Evolutionary conservation across 2,797 vertebrate species (phyloP).

Genomic region (Chaenodraco wilsoni): DNA sequence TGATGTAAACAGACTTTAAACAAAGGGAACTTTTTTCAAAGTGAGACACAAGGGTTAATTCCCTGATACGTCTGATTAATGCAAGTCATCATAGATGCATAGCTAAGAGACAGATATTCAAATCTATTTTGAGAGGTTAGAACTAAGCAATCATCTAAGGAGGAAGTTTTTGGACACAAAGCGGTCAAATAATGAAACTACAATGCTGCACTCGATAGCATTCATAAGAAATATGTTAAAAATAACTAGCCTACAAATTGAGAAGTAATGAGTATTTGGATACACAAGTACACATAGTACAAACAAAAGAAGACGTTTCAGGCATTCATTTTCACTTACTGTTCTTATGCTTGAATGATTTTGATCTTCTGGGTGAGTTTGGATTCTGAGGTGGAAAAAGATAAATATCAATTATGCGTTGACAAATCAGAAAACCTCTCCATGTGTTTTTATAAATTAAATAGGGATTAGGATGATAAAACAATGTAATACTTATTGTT

Average conservation of each 20-base stretch:
- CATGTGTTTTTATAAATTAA: background rate
- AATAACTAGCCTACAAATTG: background rate
- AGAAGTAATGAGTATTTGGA: background rate
- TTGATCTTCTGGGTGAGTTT: conserved; percentile 97
- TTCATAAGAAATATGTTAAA: background rate
- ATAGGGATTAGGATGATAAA: background rate
- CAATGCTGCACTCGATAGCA: background rate
- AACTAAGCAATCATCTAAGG: background rate
- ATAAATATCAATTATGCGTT: no score
- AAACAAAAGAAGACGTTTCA: background rate
- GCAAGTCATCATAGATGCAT: background rate
- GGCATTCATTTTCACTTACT: conserved; percentile 82
- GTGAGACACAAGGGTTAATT: background rate
- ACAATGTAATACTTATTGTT: background rate
- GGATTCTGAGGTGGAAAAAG: conserved; percentile 86
- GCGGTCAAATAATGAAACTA: background rate
- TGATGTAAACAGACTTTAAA: no score
- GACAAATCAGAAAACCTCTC: no score
- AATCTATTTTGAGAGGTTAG: background rate
- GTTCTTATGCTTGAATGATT: conserved; percentile 98
- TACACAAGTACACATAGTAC: background rate
- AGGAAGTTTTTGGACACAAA: background rate
- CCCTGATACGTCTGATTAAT: background rate
- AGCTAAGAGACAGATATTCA: background rate
- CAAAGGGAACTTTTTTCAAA: no score